A percentile compares a stretch with the other conserved stretches of the same genome.
phyloP scores from a whole-genome alignment of 1,140 invertebrate species.

The Aphaenogaster rudis region DNA sequence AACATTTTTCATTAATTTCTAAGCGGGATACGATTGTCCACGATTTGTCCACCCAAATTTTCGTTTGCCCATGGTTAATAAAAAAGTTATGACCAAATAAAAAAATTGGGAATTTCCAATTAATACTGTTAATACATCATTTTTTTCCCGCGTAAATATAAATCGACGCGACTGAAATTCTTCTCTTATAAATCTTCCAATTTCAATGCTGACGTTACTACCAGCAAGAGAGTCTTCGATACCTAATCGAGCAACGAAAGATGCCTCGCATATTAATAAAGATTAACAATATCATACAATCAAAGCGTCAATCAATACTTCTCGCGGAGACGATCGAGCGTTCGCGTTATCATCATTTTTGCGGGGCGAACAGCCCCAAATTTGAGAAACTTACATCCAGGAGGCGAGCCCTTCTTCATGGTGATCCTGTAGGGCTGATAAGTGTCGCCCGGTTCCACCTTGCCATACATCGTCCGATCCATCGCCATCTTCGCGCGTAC shows the following conservation, averaged over 20 bases:
- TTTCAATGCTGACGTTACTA: background rate
- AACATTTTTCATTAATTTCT: too few relatives aligned
- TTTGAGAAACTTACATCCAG: conserved; percentile 91
- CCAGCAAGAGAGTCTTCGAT: background rate
- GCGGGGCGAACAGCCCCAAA: background rate
- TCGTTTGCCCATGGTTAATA: too few relatives aligned
- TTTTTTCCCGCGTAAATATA: too few relatives aligned
- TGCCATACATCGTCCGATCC: conserved; percentile 95
- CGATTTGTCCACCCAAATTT: too few relatives aligned
- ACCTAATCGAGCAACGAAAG: background rate
- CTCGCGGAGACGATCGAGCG: background rate
- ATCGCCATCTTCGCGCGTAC: conserved; percentile 84
- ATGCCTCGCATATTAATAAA: background rate
- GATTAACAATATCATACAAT: background rate
- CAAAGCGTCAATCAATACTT: background rate
- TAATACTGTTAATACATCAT: too few relatives aligned
- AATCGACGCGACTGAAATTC: background rate
- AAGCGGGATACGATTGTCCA: too few relatives aligned
- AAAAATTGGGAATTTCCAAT: too few relatives aligned
- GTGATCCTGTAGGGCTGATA: conserved; percentile 94
- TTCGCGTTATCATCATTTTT: background rate
- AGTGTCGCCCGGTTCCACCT: conserved; percentile 91
- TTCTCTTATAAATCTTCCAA: background rate
- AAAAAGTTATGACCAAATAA: too few relatives aligned
- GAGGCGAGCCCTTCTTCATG: conserved; percentile 92